A percentile compares a stretch with the other conserved stretches of the same genome.
These are phyloP conservation scores for Festucalex cinctus DNA, from an alignment of 2,113 vertebrate species.

Conservation along the genomic window DNA sequence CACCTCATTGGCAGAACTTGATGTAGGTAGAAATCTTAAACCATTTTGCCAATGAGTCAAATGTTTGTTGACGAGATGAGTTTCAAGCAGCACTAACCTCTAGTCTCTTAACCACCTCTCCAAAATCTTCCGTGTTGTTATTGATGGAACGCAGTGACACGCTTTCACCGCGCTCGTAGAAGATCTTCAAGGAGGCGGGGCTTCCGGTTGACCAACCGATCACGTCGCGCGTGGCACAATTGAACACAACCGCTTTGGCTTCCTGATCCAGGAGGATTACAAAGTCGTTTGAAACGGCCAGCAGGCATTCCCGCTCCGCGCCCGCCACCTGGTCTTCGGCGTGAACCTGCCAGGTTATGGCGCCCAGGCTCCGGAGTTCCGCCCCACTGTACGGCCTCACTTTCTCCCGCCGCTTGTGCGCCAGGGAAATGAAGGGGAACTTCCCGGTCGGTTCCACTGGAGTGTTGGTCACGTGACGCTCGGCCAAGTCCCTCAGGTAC, in stretches of 20 bases:
- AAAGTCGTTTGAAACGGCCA: constrained; percentile 90
- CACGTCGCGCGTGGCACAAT: constrained; percentile 89
- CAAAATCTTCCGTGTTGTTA: constrained; percentile 87
- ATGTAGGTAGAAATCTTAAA: no score
- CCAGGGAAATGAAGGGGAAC: constrained; percentile 92
- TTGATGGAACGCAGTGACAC: constrained; percentile 88
- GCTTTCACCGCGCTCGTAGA: constrained; percentile 92
- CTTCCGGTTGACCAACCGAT: constrained; percentile 91
- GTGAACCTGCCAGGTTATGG: constrained; percentile 85
- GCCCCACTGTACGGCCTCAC: constrained; percentile 85
- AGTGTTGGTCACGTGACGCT: constrained; percentile 92
- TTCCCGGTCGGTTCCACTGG: constrained; percentile 91
- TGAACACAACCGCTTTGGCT: constrained; percentile 88
- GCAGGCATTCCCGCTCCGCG: constrained; percentile 85
- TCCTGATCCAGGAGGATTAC: constrained; percentile 88
- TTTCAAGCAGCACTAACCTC: constrained; percentile 78
- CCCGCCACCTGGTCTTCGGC: constrained; percentile 90
- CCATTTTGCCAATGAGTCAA: not conserved
- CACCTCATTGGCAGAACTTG: no score
- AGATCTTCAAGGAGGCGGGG: constrained; percentile 87
- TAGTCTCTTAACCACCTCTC: constrained; percentile 90
- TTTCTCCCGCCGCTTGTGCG: constrained; percentile 92
- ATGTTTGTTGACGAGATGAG: constrained; percentile 18
- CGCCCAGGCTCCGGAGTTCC: constrained; percentile 87
- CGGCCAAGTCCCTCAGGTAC: constrained; percentile 91